Conservation (phyloP, 2,888 invertebrate genomes). For the Perizoma affinitatum region DNA sequence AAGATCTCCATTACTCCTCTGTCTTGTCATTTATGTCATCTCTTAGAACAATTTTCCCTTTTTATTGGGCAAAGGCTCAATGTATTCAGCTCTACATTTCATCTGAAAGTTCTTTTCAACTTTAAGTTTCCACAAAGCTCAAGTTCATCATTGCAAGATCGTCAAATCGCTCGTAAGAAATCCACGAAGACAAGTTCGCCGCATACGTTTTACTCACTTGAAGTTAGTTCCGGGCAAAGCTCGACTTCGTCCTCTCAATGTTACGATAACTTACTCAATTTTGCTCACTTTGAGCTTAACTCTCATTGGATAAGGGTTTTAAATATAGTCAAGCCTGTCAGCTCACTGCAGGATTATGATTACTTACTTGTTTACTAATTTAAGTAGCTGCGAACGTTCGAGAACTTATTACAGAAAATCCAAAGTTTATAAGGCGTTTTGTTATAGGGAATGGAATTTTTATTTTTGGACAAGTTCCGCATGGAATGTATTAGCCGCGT, state of each 20-base stretch:
- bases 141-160: constrained; percentile 62
- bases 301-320: constrained; percentile 45
- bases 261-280: constrained; percentile 70
- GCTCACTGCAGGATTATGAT: neutral
- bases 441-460: neutral
- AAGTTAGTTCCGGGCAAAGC: constrained; percentile 66
- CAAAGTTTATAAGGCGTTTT: no score
- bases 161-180: constrained; percentile 75
- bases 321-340: constrained; percentile 28
- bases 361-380: no score
- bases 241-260: constrained; percentile 61
- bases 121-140: constrained; percentile 1
- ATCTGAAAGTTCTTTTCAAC: neutral
- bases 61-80: neutral
- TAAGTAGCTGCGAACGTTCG: no score
- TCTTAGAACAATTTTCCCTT: no score
- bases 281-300: constrained; percentile 55
- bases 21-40: no score
- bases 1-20: no score
- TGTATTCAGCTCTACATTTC: neutral
- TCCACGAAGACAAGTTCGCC: constrained; percentile 64
- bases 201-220: constrained; percentile 69
- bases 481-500: neutral
- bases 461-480: constrained; percentile 1
- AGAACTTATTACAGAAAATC: no score